A percentile compares a stretch with the other conserved stretches of the same genome.
Conservation (phyloP, 2,113 vertebrate species). For the Xerus inauris region DNA sequence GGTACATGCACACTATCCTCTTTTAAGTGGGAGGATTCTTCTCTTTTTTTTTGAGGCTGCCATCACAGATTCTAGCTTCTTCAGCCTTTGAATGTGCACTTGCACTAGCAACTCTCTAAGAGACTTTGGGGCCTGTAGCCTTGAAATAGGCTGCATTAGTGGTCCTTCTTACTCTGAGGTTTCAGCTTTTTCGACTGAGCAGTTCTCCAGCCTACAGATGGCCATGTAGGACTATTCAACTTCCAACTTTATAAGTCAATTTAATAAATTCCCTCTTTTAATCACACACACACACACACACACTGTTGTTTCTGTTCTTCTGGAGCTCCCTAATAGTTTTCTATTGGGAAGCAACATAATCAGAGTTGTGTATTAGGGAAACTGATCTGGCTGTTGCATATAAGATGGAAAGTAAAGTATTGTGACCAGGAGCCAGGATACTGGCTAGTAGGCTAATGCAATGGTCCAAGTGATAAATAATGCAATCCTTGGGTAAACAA, state of each 20-base stretch:
- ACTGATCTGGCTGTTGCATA: background rate
- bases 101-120: background rate
- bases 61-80: background rate
- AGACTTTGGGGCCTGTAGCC: background rate
- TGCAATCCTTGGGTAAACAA: background rate
- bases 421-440: background rate
- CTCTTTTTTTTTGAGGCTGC: background rate
- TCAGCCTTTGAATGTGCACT: background rate
- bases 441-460: background rate
- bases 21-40: background rate
- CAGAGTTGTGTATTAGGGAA: background rate
- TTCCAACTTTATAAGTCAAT: background rate
- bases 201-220: background rate
- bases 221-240: background rate
- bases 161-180: background rate
- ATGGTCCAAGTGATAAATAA: slow-evolving; percentile 12
- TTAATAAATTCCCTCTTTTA: background rate
- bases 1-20: background rate
- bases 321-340: background rate
- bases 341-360: background rate
- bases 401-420: background rate
- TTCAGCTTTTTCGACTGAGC: background rate
- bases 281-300: background rate
- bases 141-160: background rate
- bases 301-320: background rate